Evolutionary conservation across 2,797 vertebrate genomes (phyloP), one percentile per base, ranked within the genome.

Genomic region (Chrosomus eos): DNA sequence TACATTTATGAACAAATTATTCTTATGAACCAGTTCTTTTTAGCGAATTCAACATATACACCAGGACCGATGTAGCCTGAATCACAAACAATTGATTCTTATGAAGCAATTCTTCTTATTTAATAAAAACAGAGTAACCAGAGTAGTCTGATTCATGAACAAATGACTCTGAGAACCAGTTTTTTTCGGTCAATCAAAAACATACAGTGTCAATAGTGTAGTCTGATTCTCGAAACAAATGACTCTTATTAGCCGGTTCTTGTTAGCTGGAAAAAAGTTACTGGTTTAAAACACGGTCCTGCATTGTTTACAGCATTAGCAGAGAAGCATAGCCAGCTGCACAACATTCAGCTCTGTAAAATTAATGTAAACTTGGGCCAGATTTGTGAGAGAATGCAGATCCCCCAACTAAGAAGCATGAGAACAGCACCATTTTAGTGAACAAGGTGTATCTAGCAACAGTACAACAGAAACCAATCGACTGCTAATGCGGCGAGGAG

Each of bases 401-500:
- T 26, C 14, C 16, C 36, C 14, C 53, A 36, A 77, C 33, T 19
- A 33, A 40, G 53, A 75, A 55, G 3, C 1, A 1, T 1, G 33
- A 55, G 53, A 77, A 26, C 8, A 40, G 33, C 36, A 75, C 11
- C 31, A 9, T 36, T 55, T 55, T 75, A 55, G 73, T 53, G 72
- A 74, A 33, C 45, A 3, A 76, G 23, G 38, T 64, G 33, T 13
- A 60, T 31, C 55, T 33, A 71, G 28, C 21, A 73, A 23, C 26
- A 73, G 19, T 23, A 11, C 51, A 73, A 31, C 68, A 62, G 70
- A 74, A 60, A 33, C 70, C 40, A 11, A 75, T 67, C n/a, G 58
- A 45, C 71, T 83, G 81, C 71, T 83, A 83, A 83, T 53, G 45
- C 4, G 8, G 23, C 2, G 40, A 82, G 40, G 43, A 48, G 21